These are phyloP conservation scores for Himalopsyche anomala DNA, from an alignment of 2,888 invertebrate genomes.

Conservation along the genomic window DNA sequence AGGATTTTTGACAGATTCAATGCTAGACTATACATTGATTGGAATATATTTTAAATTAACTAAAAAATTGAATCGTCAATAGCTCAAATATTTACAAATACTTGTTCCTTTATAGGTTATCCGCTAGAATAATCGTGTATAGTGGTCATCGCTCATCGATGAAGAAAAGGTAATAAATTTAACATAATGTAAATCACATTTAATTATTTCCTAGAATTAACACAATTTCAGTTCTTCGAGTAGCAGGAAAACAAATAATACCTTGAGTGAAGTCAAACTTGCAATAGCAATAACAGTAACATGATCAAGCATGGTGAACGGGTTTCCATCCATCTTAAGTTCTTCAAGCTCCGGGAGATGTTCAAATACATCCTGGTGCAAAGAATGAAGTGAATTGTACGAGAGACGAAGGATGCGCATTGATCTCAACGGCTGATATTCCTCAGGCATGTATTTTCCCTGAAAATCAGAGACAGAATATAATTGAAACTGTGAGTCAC, in stretches of 20 bases:
- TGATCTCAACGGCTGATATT: conserved; percentile 78
- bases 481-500: background rate
- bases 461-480: conserved; percentile 69
- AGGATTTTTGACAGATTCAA: too few species aligned
- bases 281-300: conserved; percentile 81
- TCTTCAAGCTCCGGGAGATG: conserved; percentile 82
- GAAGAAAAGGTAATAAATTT: too few species aligned
- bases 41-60: too few species aligned
- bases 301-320: conserved; percentile 81
- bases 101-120: too few species aligned
- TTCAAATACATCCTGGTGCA: conserved; percentile 86
- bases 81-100: too few species aligned
- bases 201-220: too few species aligned
- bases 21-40: too few species aligned
- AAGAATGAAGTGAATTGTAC: conserved; percentile 82
- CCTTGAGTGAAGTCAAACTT: conserved; percentile 81
- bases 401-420: conserved; percentile 81
- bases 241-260: conserved; percentile 67
- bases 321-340: conserved; percentile 85
- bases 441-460: conserved; percentile 78
- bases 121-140: too few species aligned
- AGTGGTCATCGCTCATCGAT: too few species aligned
- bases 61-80: too few species aligned
- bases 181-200: too few species aligned
- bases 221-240: too few species aligned